phyloP scores from a whole-genome alignment of 2,797 vertebrate species.

The Karalla daura region DNA sequence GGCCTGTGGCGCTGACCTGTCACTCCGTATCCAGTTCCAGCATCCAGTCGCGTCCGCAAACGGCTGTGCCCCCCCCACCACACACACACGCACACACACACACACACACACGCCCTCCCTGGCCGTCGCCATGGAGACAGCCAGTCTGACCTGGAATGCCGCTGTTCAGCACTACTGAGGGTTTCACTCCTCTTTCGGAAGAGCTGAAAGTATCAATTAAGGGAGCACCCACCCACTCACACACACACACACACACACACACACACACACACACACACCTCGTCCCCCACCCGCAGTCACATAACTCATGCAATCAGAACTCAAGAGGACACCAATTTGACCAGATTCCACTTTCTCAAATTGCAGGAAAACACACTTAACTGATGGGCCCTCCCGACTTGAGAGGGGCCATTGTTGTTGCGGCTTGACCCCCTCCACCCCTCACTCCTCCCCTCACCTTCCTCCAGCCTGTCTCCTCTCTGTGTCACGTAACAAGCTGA shows the following conservation, averaged over 20 bases:
- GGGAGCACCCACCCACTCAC: slow-evolving; percentile 31
- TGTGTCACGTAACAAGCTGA: slow-evolving; percentile 70
- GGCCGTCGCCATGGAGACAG: slow-evolving; percentile 81
- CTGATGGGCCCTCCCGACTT: slow-evolving; percentile 73
- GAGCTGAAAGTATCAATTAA: slow-evolving; percentile 70
- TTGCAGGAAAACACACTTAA: slow-evolving; percentile 81
- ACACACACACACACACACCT: slow-evolving; percentile 26
- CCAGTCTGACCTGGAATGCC: slow-evolving; percentile 88
- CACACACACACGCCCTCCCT: too few species aligned
- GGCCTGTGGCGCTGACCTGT: slow-evolving; percentile 63
- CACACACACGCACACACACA: too few species aligned
- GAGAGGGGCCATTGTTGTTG: slow-evolving; percentile 74
- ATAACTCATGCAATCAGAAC: slow-evolving; percentile 71
- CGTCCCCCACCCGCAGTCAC: slow-evolving; percentile 21
- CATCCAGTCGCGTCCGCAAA: slow-evolving; percentile 46
- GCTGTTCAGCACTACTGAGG: slow-evolving; percentile 68
- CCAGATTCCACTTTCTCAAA: slow-evolving; percentile 82
- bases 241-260: slow-evolving; percentile 24
- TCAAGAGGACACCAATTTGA: slow-evolving; percentile 78
- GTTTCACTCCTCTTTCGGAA: slow-evolving; percentile 54
- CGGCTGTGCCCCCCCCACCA: slow-evolving; percentile 6
- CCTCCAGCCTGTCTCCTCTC: slow-evolving; percentile 66
- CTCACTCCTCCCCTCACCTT: slow-evolving; percentile 61
- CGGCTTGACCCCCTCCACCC: slow-evolving; percentile 48
- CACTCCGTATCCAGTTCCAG: slow-evolving; percentile 64